phyloP scores from a whole-genome alignment of 2,888 invertebrate species.

The Lathronympha strigana region DNA sequence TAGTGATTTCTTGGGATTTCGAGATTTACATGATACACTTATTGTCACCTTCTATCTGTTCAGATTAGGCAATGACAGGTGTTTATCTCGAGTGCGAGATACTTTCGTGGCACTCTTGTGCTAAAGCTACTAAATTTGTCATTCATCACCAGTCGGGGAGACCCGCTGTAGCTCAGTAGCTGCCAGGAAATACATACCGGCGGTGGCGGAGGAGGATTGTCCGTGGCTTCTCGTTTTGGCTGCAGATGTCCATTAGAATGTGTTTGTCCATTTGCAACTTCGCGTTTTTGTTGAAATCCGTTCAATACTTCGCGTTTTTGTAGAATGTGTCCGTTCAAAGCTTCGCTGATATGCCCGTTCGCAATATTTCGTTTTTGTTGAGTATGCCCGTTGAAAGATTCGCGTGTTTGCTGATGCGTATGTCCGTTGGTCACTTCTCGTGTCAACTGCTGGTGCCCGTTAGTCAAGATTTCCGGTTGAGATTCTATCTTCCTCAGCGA shows the following conservation, averaged over 20 bases:
- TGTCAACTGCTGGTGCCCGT: slow-evolving; percentile 46
- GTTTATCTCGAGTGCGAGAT: no score
- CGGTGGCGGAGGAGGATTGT: slow-evolving; percentile 85
- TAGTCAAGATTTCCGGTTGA: slow-evolving; percentile 45
- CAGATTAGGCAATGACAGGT: no score
- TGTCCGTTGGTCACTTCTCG: slow-evolving; percentile 68
- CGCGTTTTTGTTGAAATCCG: slow-evolving; percentile 47
- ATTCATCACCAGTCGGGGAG: no score
- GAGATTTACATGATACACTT: no score
- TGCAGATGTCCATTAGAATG: slow-evolving; percentile 42
- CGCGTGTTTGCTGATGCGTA: slow-evolving; percentile 75
- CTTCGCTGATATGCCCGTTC: slow-evolving; percentile 42
- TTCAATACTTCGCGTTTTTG: slow-evolving; percentile 53
- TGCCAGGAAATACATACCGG: slow-evolving; percentile 73
- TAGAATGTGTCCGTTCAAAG: slow-evolving; percentile 78
- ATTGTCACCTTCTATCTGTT: no score
- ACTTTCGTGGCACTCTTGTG: no score
- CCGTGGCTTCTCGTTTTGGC: slow-evolving; percentile 56
- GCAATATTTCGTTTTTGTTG: slow-evolving; percentile 48
- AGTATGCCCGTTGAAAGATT: background rate
- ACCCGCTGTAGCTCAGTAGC: background rate
- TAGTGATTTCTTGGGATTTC: no score
- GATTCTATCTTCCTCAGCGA: slow-evolving; percentile 62
- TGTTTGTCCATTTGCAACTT: slow-evolving; percentile 43
- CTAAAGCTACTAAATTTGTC: no score